phyloP scores from a whole-genome alignment of 2,888 invertebrate genomes.

The Acleris holmiana region DNA sequence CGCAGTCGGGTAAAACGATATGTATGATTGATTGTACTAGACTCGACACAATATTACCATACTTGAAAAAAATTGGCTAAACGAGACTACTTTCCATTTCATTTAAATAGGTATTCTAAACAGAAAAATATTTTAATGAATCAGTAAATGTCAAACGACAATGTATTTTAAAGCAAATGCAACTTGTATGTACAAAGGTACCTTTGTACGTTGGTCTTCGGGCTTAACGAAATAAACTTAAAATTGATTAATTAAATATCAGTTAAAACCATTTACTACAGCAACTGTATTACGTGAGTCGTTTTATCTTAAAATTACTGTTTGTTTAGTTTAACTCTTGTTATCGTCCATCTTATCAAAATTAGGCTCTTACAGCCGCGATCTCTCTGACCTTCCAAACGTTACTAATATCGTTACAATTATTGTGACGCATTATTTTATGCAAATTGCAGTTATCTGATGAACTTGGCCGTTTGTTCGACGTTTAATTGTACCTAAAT shows the following conservation, averaged over 20 bases:
- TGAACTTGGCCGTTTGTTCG: constrained; percentile 56
- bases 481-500: constrained; percentile 48
- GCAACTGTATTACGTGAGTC: constrained; percentile 13
- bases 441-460: constrained; percentile 59
- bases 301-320: constrained; percentile 16
- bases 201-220: too few relatives aligned
- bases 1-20: too few relatives aligned
- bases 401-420: constrained; percentile 48
- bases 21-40: too few relatives aligned
- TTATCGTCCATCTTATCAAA: constrained; percentile 34
- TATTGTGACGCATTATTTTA: constrained; percentile 54
- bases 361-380: constrained; percentile 21
- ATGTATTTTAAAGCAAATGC: too few relatives aligned
- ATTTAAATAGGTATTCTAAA: too few relatives aligned
- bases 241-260: neutral
- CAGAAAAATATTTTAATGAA: too few relatives aligned
- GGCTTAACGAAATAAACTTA: too few relatives aligned
- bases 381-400: constrained; percentile 41
- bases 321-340: constrained; percentile 20
- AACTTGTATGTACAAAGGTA: too few relatives aligned
- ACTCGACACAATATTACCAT: too few relatives aligned
- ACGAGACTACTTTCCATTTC: too few relatives aligned
- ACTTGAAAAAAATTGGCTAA: too few relatives aligned
- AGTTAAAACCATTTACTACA: neutral
- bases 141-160: too few relatives aligned